phyloP scores from a whole-genome alignment of 2,888 invertebrate species.

The Microctonus aethiopoides region DNA sequence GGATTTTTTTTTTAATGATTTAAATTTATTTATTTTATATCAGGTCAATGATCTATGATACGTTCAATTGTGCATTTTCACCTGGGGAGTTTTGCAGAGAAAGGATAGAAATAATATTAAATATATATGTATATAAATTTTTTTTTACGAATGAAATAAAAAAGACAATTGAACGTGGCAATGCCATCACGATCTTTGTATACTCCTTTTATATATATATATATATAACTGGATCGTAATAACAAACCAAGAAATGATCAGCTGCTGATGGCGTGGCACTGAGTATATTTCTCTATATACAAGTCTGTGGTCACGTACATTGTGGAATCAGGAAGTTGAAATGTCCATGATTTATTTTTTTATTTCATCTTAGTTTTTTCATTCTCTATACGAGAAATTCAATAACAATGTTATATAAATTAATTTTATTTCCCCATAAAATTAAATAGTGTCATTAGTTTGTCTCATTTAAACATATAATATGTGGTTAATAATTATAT shows the following conservation, averaged over 20 bases:
- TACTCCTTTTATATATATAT: conserved; percentile 6
- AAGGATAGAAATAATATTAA: too few species aligned
- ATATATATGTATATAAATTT: background rate
- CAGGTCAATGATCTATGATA: too few species aligned
- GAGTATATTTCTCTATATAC: conserved; percentile 16
- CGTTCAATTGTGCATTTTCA: too few species aligned
- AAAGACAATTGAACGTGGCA: conserved; percentile 18
- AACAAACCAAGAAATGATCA: conserved; percentile 40
- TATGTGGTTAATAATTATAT: too few species aligned
- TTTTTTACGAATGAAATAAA: conserved; percentile 4
- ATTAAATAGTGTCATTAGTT: too few species aligned
- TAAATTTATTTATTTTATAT: too few species aligned
- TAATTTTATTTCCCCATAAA: background rate
- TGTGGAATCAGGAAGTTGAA: conserved; percentile 33
- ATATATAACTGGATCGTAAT: conserved; percentile 43
- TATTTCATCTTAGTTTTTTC: conserved; percentile 10
- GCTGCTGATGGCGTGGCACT: conserved; percentile 32
- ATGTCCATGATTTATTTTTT: background rate
- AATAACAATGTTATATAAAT: background rate
- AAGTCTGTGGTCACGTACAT: conserved; percentile 47
- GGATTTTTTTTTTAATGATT: too few species aligned
- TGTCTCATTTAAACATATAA: too few species aligned
- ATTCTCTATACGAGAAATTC: background rate
- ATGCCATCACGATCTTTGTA: conserved; percentile 37
- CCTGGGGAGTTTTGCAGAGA: too few species aligned